Percentiles rank a stretch among this genome's conserved stretches.
Conservation (phyloP, 2,888 invertebrate species). For the Resseliella maxima region DNA sequence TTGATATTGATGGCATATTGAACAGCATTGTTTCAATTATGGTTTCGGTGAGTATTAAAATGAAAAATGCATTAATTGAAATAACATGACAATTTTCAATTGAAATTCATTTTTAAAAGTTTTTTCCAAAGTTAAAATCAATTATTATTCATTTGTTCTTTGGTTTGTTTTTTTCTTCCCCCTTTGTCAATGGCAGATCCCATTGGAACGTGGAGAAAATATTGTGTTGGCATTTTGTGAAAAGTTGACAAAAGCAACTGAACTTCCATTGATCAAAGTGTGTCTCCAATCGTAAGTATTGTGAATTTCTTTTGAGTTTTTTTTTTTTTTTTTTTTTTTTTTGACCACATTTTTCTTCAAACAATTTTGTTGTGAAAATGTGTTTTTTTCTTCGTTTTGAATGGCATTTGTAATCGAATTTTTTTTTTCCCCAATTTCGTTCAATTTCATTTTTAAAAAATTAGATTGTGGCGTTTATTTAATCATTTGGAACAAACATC, state of each 20-base stretch:
- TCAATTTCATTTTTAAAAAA: neutral
- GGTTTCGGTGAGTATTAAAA: slow-evolving; percentile 82
- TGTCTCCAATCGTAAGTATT: slow-evolving; percentile 84
- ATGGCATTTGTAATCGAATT: neutral
- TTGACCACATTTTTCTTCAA: too few species aligned
- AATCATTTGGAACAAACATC: slow-evolving; percentile 89
- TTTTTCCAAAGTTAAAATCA: too few species aligned
- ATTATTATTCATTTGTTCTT: too few species aligned
- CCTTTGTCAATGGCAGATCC: too few species aligned
- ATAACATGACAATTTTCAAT: too few species aligned
- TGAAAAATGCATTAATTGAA: too few species aligned
- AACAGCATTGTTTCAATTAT: slow-evolving; percentile 97
- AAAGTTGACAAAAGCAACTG: slow-evolving; percentile 88
- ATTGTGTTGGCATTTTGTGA: slow-evolving; percentile 92
- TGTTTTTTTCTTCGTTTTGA: too few species aligned
- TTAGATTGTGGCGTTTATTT: slow-evolving; percentile 88
- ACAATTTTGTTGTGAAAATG: too few species aligned
- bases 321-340: neutral
- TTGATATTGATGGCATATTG: slow-evolving; percentile 90
- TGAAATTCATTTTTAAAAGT: too few species aligned
- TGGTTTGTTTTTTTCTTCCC: too few species aligned
- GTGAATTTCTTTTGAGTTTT: slow-evolving; percentile 22
- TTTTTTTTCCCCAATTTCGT: neutral
- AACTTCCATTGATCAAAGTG: slow-evolving; percentile 81
- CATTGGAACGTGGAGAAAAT: slow-evolving; percentile 87